Conservation (phyloP, 2,888 invertebrate species). For the Yponomeuta evonymella region DNA sequence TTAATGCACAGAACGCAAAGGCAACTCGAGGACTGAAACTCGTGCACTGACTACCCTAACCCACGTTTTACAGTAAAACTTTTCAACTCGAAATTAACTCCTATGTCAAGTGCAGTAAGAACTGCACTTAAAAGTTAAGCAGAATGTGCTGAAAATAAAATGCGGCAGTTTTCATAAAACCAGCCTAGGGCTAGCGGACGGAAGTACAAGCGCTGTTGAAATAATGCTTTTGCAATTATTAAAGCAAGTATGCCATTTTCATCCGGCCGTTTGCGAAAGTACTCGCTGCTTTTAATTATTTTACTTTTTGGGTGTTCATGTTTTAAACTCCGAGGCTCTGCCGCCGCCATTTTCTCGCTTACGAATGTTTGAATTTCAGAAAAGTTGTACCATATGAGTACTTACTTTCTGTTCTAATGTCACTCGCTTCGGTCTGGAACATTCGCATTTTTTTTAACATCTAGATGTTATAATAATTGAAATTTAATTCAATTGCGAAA, state of each 20-base stretch:
- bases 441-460: too few species aligned
- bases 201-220: not conserved
- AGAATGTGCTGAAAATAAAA: not conserved
- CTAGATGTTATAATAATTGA: too few species aligned
- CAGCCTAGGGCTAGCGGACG: not conserved
- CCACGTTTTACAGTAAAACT: not conserved
- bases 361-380: too few species aligned
- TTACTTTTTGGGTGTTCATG: not conserved
- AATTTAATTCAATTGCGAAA: too few species aligned
- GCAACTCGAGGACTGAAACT: not conserved
- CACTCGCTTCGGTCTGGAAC: too few species aligned
- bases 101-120: not conserved
- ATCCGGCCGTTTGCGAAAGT: not conserved
- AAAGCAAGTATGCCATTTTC: not conserved
- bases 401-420: too few species aligned
- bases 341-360: not conserved
- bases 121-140: constrained; percentile 1
- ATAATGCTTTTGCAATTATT: constrained; percentile 2
- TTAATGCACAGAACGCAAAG: not conserved
- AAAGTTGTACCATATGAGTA: too few species aligned
- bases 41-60: not conserved
- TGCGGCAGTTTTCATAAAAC: not conserved
- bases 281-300: not conserved
- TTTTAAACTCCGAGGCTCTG: not conserved
- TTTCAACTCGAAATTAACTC: constrained; percentile 1